A percentile compares a stretch with the other conserved stretches of the same genome.
These are phyloP conservation scores for Coregonus clupeaformis DNA, from an alignment of 2,113 vertebrate genomes.

Conservation along the genomic window DNA sequence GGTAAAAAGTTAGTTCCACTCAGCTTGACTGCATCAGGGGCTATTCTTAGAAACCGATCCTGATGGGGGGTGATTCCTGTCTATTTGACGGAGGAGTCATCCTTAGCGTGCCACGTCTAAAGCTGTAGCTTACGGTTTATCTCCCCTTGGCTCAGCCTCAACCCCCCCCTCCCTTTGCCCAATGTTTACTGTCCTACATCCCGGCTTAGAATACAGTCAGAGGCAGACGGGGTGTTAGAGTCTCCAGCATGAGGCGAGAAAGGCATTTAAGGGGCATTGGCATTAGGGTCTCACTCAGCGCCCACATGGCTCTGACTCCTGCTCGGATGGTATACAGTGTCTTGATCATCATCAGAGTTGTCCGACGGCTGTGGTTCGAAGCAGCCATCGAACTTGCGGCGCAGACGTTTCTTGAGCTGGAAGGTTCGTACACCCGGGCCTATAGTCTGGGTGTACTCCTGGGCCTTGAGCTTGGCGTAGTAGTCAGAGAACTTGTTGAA, in stretches of 20 bases:
- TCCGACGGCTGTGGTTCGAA: slow-evolving; percentile 37
- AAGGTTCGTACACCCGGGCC: slow-evolving; percentile 79
- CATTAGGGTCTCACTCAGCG: not conserved
- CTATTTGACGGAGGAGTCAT: slow-evolving; percentile 5
- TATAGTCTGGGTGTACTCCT: slow-evolving; percentile 81
- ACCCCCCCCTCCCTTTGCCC: not conserved
- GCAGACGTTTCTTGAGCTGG: slow-evolving; percentile 67
- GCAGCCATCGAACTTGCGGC: slow-evolving; percentile 65
- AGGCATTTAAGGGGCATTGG: slow-evolving; percentile 45
- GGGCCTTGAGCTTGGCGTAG: slow-evolving; percentile 84
- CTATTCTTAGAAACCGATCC: too few species aligned
- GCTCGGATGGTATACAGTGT: slow-evolving; percentile 37
- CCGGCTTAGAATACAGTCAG: slow-evolving; percentile 21
- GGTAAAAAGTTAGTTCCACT: too few species aligned
- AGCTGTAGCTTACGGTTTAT: slow-evolving; percentile 56
- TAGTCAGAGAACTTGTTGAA: slow-evolving; percentile 77
- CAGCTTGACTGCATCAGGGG: too few species aligned
- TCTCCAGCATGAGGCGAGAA: slow-evolving; percentile 24
- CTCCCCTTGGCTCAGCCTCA: slow-evolving; percentile 38
- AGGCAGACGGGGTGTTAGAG: slow-evolving; percentile 41
- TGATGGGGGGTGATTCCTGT: too few species aligned
- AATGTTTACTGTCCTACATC: slow-evolving; percentile 16
- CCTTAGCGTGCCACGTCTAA: slow-evolving; percentile 26
- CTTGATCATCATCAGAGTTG: slow-evolving; percentile 52
- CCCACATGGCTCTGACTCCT: slow-evolving; percentile 37